Evolutionary conservation across 1,140 invertebrate species (phyloP), one percentile per base, ranked within the genome.

Genomic region (Tetranychus cinnabarinus): DNA sequence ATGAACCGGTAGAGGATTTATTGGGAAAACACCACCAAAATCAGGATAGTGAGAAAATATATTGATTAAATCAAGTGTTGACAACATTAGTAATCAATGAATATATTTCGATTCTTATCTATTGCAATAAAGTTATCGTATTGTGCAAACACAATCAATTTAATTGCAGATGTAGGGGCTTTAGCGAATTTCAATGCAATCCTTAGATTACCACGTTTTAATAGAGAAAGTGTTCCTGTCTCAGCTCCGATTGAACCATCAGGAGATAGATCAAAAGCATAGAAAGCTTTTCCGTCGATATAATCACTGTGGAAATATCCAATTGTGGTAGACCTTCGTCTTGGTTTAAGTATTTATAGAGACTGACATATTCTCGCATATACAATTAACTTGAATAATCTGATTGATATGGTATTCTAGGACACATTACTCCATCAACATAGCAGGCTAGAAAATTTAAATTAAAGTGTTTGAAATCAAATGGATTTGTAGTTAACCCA

Each of bases 361-460:
- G 23, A 57, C 37, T 10, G 54, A 36, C 3, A 55, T 60, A 48
- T 60, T 62, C 39, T 7, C 39, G 56, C n/a, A n/a, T 15, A 31
- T 42, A 15, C 33, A 52, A 39, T 4, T 35, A 15, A 8, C 42
- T 46, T 45, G 45, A 6, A 55, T 58, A 65, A 66, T 58, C 47
- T 7, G 55, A 36, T 61, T 3, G n/a, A 46, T 56, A 61, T 2
- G 52, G 13, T 42, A 33, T 45, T 42, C 23, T 12, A 3, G 60
- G 60, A 3, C 39, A 37, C 3, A 58, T 55, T 33, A 39, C 36
- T 5, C 55, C 55, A 45, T 61, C 46, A 6, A 55, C 3, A 62
- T n/a, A 23, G 45, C 50, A 56, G 60, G 52, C 47, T 42, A 58
- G 10, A 60, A 13, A 58, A 31, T 62, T 58, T 56, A 60, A 15